These are phyloP conservation scores for Platysteira castanea DNA, from an alignment of 2,113 vertebrate genomes.

Conservation along the genomic window DNA sequence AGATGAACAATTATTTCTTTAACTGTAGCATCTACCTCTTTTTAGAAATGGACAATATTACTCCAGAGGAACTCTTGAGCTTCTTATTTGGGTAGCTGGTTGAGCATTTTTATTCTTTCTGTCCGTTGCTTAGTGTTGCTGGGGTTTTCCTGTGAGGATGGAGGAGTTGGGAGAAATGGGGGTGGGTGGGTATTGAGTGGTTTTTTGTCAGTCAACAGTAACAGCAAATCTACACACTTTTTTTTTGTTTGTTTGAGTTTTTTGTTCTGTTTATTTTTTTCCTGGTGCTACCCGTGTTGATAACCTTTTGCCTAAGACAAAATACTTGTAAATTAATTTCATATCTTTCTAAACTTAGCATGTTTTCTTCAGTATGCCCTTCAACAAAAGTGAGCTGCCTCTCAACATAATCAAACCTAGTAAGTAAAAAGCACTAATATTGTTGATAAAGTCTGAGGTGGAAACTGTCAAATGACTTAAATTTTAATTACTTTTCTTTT, in stretches of 20 bases:
- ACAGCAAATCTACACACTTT: neutral
- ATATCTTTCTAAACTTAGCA: neutral
- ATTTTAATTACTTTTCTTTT: neutral
- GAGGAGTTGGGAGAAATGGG: neutral
- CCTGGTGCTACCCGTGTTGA: neutral
- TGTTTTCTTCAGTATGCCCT: neutral
- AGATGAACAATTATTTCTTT: neutral
- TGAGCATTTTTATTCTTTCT: neutral
- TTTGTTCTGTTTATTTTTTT: neutral
- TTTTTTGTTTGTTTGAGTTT: neutral
- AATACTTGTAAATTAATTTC: neutral
- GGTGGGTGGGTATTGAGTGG: accelerated
- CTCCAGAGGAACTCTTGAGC: neutral
- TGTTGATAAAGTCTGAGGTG: neutral
- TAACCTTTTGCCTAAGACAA: neutral
- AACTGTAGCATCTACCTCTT: neutral
- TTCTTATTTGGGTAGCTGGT: neutral
- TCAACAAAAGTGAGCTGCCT: neutral
- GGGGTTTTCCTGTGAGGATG: neutral
- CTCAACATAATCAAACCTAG: neutral
- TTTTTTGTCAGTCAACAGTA: neutral
- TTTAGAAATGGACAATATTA: neutral
- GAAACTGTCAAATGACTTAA: neutral
- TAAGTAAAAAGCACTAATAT: neutral
- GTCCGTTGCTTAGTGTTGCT: neutral